phyloP scores from a whole-genome alignment of 2,797 vertebrate species.

The Sphenodon punctatus region DNA sequence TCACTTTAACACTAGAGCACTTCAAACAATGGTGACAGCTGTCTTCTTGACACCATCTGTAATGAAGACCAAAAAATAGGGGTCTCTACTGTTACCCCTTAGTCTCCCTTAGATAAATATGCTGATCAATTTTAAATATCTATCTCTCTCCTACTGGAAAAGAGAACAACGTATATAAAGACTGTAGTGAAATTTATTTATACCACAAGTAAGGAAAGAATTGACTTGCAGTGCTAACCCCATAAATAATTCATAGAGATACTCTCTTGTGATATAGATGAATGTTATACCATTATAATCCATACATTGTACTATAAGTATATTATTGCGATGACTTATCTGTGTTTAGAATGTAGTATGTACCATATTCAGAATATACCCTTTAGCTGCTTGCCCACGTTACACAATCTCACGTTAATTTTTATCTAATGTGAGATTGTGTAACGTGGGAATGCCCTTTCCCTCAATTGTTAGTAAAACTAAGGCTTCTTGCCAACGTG shows the following conservation, averaged over 20 bases:
- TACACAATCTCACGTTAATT: too few species aligned
- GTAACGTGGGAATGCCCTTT: too few species aligned
- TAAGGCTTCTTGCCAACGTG: too few species aligned
- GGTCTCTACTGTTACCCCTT: background rate
- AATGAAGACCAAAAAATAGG: background rate
- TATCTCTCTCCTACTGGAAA: background rate
- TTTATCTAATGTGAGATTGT: too few species aligned
- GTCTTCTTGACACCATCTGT: background rate
- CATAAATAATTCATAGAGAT: constrained; percentile 65
- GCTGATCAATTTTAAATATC: background rate
- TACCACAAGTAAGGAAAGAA: constrained; percentile 56
- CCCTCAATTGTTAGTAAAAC: too few species aligned
- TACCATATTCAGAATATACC: too few species aligned
- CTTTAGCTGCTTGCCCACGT: too few species aligned
- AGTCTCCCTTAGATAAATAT: background rate
- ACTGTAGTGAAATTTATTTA: constrained; percentile 62
- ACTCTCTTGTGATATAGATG: constrained; percentile 60
- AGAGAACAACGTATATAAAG: constrained; percentile 10
- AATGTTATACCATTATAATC: constrained; percentile 54
- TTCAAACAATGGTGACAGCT: too few species aligned
- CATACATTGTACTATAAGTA: constrained; percentile 63
- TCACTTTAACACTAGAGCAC: too few species aligned
- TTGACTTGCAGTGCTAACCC: constrained; percentile 62
- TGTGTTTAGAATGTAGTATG: constrained; percentile 22
- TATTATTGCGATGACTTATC: constrained; percentile 56